phyloP scores from a whole-genome alignment of 2,888 invertebrate species.

The Megastigmus dorsalis region DNA sequence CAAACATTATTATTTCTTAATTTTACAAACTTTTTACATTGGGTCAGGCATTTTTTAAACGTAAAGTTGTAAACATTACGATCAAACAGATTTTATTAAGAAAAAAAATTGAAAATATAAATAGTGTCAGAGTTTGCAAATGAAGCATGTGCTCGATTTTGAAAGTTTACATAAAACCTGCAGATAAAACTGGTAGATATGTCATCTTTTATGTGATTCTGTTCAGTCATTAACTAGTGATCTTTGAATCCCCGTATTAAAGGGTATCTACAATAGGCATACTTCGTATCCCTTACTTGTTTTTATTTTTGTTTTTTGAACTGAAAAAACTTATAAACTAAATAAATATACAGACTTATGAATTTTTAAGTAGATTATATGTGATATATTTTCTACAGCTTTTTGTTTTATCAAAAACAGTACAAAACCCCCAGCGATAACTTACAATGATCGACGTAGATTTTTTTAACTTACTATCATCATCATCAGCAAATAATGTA shows the following conservation, averaged over 20 bases:
- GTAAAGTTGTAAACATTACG: not conserved
- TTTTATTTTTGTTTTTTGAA: not conserved
- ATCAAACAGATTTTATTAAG: not conserved
- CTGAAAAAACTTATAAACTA: slow-evolving; percentile 17
- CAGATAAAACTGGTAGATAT: slow-evolving; percentile 10
- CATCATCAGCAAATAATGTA: slow-evolving; percentile 12
- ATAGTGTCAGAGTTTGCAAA: not conserved
- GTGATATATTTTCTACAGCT: slow-evolving; percentile 18
- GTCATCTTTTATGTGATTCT: slow-evolving; percentile 42
- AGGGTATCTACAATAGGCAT: not conserved
- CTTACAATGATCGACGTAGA: slow-evolving; percentile 8
- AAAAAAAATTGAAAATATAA: not conserved
- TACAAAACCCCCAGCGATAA: not conserved
- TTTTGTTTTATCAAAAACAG: not conserved
- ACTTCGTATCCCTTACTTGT: slow-evolving; percentile 17
- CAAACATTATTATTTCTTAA: not conserved
- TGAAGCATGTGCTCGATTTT: not conserved
- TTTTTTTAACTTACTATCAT: not conserved
- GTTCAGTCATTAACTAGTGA: slow-evolving; percentile 36
- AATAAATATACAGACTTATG: slow-evolving; percentile 34
- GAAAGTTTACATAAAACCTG: not conserved
- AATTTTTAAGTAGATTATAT: slow-evolving; percentile 21
- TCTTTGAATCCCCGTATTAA: slow-evolving; percentile 6
- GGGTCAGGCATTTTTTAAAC: not conserved
- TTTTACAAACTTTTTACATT: not conserved